Evolutionary conservation across 2,113 vertebrate genomes (phyloP).

Genomic region (Mormyrus iriodes): DNA sequence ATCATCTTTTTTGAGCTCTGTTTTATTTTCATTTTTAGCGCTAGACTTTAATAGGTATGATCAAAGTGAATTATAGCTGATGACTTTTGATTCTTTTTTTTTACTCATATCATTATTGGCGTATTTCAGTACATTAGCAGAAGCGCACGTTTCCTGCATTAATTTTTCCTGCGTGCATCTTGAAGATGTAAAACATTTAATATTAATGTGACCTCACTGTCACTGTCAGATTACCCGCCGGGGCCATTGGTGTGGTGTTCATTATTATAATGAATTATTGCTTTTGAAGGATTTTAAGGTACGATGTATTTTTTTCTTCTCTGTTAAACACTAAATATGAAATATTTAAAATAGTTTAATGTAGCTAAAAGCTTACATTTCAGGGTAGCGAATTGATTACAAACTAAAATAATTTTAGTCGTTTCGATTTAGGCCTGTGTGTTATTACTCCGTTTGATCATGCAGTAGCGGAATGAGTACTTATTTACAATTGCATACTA

Average conservation of each 20-base stretch:
- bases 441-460: not conserved
- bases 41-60: not conserved
- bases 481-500: too few species aligned
- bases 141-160: not conserved
- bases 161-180: not conserved
- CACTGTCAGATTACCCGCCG: not conserved
- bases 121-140: not conserved
- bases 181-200: not conserved
- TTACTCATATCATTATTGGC: not conserved
- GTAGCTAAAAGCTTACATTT: not conserved
- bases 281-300: not conserved
- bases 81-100: slow-evolving; percentile 17
- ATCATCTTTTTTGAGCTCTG: slow-evolving; percentile 17
- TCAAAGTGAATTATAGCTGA: not conserved
- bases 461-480: too few species aligned
- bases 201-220: not conserved
- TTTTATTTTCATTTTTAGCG: not conserved
- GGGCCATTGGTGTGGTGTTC: not conserved
- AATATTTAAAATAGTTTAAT: not conserved
- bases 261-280: too few species aligned
- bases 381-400: not conserved
- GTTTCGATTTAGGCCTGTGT: not conserved
- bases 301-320: not conserved
- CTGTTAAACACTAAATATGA: not conserved
- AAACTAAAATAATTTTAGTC: not conserved